These are phyloP conservation scores for Beris chalybata DNA, from an alignment of 2,888 invertebrate genomes.

Conservation along the genomic window DNA sequence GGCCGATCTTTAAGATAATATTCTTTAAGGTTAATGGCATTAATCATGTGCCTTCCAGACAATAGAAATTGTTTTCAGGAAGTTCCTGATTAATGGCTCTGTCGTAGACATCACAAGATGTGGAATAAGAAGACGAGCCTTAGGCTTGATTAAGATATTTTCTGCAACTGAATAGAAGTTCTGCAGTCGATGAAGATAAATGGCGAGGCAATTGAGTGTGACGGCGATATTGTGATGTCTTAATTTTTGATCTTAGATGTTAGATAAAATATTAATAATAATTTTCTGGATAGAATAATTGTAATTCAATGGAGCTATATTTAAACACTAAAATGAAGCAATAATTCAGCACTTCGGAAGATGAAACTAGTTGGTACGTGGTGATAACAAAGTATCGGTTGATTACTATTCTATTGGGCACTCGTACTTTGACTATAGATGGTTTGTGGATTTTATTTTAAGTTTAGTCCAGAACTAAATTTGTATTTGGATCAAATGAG, in stretches of 20 bases:
- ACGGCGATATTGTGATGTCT: constrained; percentile 25
- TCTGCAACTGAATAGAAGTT: constrained; percentile 6
- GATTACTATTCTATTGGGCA: too few relatives aligned
- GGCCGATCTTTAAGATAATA: constrained; percentile 11
- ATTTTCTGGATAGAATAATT: too few relatives aligned
- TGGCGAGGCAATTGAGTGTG: constrained; percentile 19
- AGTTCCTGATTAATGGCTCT: constrained; percentile 27
- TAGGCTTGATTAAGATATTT: constrained; percentile 23
- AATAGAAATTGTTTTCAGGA: constrained; percentile 28
- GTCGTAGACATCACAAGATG: constrained; percentile 4
- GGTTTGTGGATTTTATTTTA: too few relatives aligned
- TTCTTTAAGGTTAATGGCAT: constrained; percentile 31
- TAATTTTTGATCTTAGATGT: constrained; percentile 4
- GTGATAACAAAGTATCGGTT: too few relatives aligned
- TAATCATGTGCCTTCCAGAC: constrained; percentile 28
- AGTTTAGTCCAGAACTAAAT: too few relatives aligned
- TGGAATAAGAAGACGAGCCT: constrained; percentile 11
- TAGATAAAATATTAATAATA: too few relatives aligned
- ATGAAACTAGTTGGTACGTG: too few relatives aligned
- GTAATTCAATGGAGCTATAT: too few relatives aligned
- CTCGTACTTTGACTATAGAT: too few relatives aligned
- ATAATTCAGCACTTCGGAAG: too few relatives aligned
- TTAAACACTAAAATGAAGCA: too few relatives aligned
- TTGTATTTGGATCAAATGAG: too few relatives aligned
- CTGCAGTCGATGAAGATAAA: neutral